Evolutionary conservation across 1,140 invertebrate genomes (phyloP).

Genomic region (Ericerus pela): DNA sequence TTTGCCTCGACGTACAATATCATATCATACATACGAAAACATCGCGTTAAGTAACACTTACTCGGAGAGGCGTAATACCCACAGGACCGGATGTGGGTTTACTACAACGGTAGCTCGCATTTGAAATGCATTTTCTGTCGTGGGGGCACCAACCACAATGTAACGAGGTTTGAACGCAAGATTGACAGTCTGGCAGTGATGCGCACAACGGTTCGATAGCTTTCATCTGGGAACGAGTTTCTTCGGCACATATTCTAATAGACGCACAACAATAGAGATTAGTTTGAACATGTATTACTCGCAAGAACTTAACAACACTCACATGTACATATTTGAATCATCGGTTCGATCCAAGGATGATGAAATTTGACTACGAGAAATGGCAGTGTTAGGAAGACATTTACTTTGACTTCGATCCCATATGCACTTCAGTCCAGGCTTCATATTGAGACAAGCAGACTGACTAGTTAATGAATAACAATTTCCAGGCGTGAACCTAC

Average conservation of each 20-base stretch:
- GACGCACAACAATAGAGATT: neutral
- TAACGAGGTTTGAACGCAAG: constrained; percentile 58
- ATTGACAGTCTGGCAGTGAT: constrained; percentile 48
- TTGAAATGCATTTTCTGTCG: constrained; percentile 20
- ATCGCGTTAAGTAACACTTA: no score
- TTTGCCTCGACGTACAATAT: no score
- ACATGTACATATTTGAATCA: neutral
- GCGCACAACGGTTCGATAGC: constrained; percentile 35
- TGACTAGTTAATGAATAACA: constrained; percentile 44
- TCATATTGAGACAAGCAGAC: constrained; percentile 46
- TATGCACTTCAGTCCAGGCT: constrained; percentile 57
- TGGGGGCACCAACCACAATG: constrained; percentile 60
- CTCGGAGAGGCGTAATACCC: constrained; percentile 20
- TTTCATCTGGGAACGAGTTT: constrained; percentile 35
- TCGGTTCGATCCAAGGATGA: neutral
- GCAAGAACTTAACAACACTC: neutral
- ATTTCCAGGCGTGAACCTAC: constrained; percentile 53
- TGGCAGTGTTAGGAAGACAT: constrained; percentile 35
- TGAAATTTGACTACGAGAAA: constrained; percentile 12
- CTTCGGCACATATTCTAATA: constrained; percentile 37
- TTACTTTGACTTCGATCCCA: constrained; percentile 50
- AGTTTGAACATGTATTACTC: neutral
- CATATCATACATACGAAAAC: no score
- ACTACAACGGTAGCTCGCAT: constrained; percentile 23
- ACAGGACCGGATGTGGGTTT: constrained; percentile 19